phyloP scores from a whole-genome alignment of 1,140 invertebrate species.

The Drosophila bifasciata region DNA sequence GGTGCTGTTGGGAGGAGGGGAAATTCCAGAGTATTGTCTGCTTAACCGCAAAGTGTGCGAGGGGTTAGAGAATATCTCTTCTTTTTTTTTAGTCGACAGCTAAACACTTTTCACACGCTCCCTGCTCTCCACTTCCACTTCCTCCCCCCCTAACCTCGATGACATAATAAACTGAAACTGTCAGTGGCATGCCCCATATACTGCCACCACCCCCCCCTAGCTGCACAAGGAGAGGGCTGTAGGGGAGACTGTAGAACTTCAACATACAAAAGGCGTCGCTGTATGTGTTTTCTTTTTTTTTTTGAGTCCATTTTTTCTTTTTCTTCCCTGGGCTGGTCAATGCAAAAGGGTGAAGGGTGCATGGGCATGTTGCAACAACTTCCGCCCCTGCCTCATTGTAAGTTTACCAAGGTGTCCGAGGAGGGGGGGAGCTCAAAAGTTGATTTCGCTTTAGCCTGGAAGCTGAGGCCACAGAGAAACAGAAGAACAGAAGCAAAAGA shows the following conservation, averaged over 20 bases:
- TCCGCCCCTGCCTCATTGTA: no score
- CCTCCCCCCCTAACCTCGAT: slow-evolving; percentile 4
- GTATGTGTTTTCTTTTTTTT: slow-evolving; percentile 29
- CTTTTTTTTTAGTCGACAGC: slow-evolving; percentile 51
- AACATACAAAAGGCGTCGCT: slow-evolving; percentile 57
- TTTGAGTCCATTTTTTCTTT: no score
- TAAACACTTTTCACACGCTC: slow-evolving; percentile 38
- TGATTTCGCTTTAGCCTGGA: slow-evolving; percentile 13
- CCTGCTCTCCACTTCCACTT: neutral
- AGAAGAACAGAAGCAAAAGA: no score
- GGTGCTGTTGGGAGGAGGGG: neutral
- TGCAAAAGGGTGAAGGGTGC: no score
- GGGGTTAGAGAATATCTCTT: slow-evolving; percentile 39
- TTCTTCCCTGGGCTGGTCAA: slow-evolving; percentile 22
- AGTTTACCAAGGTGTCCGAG: no score
- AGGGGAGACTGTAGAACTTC: slow-evolving; percentile 4
- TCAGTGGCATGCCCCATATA: slow-evolving; percentile 20
- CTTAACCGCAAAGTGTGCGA: slow-evolving; percentile 40
- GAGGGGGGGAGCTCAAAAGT: neutral
- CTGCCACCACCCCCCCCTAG: slow-evolving; percentile 2
- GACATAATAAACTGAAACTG: slow-evolving; percentile 45
- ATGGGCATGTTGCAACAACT: no score
- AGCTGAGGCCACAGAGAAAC: slow-evolving; percentile 1
- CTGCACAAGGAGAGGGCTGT: neutral
- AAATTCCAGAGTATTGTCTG: slow-evolving; percentile 26